Conservation (phyloP, 1,140 invertebrate species). For the Cotesia typhae region DNA sequence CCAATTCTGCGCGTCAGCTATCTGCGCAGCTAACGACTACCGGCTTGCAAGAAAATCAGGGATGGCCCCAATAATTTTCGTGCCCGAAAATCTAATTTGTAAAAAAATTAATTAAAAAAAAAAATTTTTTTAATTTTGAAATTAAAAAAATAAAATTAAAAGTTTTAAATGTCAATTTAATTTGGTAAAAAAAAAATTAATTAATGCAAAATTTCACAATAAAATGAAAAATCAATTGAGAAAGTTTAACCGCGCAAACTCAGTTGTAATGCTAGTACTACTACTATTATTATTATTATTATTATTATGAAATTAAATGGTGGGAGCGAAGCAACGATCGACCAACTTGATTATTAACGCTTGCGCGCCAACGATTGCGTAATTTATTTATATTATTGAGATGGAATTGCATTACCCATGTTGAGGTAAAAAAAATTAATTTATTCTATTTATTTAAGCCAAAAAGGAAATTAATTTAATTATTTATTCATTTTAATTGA, state of each 20-base stretch:
- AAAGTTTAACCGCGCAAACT: constrained; percentile 42
- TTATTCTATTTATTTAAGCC: too few species aligned
- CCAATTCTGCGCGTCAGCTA: constrained; percentile 42
- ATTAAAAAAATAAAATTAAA: not conserved
- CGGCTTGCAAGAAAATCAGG: constrained; percentile 13
- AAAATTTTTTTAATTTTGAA: too few species aligned
- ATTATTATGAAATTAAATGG: not conserved
- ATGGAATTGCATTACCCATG: too few species aligned
- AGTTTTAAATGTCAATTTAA: not conserved
- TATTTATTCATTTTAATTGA: not conserved
- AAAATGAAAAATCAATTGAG: constrained; percentile 48
- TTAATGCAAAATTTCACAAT: not conserved
- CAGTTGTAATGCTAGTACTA: not conserved
- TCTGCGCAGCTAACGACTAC: constrained; percentile 21
- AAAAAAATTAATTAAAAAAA: too few species aligned
- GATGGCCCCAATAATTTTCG: constrained; percentile 10
- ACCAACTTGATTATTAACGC: constrained; percentile 38
- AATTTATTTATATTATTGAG: constrained; percentile 57
- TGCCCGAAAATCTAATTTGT: not conserved
- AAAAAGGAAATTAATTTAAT: not conserved
- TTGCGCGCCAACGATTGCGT: constrained; percentile 50
- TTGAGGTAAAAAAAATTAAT: too few species aligned
- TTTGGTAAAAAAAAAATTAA: not conserved
- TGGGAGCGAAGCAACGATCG: constrained; percentile 20
- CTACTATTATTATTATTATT: not conserved